Conservation (phyloP, 2,797 vertebrate species). For the Phoxinus dragarum region DNA sequence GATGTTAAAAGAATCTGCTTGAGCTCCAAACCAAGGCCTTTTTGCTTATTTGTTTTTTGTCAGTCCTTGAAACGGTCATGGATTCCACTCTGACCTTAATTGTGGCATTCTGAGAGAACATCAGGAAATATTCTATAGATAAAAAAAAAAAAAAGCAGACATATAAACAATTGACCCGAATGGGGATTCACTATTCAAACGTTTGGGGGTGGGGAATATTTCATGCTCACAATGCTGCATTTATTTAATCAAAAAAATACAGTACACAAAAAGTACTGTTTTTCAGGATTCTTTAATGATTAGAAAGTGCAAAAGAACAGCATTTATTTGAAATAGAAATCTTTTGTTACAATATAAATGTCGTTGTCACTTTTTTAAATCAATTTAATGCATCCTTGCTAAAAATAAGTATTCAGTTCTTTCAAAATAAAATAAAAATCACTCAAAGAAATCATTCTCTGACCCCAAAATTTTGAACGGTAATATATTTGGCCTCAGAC, state of each 20-base stretch:
- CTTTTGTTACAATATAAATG: not conserved
- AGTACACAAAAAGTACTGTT: not conserved
- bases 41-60: slow-evolving; percentile 14
- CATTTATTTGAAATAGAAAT: not conserved
- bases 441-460: not conserved
- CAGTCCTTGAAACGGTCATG: slow-evolving; percentile 12
- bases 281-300: not conserved
- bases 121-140: not conserved
- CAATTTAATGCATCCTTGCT: not conserved
- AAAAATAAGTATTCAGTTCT: not conserved
- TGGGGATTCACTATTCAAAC: not conserved
- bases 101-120: slow-evolving; percentile 16
- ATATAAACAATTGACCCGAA: slow-evolving; percentile 11
- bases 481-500: not conserved
- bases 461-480: not conserved
- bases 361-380: not conserved
- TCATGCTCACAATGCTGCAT: not conserved
- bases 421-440: not conserved
- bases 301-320: not conserved
- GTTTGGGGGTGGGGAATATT: not conserved
- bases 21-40: not conserved
- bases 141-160: not conserved
- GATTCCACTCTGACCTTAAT: slow-evolving; percentile 1
- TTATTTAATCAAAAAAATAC: not conserved
- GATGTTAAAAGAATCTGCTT: not conserved